These are phyloP conservation scores for Amitus sp. DNA, from an alignment of 2,888 invertebrate species.

Conservation along the genomic window DNA sequence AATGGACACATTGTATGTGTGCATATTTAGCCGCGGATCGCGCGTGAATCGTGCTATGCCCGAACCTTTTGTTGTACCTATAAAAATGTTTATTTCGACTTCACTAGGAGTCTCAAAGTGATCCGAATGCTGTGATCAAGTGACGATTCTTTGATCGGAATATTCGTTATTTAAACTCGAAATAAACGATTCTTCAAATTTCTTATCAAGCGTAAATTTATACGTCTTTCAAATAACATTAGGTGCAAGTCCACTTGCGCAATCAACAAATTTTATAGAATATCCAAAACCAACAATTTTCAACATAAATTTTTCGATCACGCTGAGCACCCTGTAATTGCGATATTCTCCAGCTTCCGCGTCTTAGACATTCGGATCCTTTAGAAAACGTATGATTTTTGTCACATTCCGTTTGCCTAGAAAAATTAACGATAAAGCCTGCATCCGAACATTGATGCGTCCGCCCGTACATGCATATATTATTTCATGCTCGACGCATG, in stretches of 20 bases:
- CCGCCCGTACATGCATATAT: neutral
- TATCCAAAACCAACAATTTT: neutral
- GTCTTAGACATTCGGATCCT: conserved; percentile 25
- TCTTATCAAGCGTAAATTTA: neutral
- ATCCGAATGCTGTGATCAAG: conserved; percentile 23
- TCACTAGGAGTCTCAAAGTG: conserved; percentile 28
- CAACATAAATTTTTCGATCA: conserved; percentile 1
- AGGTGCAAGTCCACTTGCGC: neutral
- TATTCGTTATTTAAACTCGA: neutral
- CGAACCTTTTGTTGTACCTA: conserved; percentile 30
- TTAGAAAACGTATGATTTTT: conserved; percentile 17
- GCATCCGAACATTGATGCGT: neutral
- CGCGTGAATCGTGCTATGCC: conserved; percentile 28
- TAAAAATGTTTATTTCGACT: too few relatives aligned
- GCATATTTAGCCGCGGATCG: conserved; percentile 21
- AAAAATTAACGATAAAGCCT: neutral
- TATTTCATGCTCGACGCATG: conserved; percentile 15
- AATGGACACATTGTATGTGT: conserved; percentile 31
- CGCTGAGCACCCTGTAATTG: conserved; percentile 24
- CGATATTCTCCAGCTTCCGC: conserved; percentile 17
- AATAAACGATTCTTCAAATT: neutral
- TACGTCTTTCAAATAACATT: neutral
- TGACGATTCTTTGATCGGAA: neutral
- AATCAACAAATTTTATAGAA: neutral
- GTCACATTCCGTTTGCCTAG: too few relatives aligned